Base-by-base conservation (phyloP, 2,797 vertebrate genomes). In the Smutsia temminckii region DNA sequence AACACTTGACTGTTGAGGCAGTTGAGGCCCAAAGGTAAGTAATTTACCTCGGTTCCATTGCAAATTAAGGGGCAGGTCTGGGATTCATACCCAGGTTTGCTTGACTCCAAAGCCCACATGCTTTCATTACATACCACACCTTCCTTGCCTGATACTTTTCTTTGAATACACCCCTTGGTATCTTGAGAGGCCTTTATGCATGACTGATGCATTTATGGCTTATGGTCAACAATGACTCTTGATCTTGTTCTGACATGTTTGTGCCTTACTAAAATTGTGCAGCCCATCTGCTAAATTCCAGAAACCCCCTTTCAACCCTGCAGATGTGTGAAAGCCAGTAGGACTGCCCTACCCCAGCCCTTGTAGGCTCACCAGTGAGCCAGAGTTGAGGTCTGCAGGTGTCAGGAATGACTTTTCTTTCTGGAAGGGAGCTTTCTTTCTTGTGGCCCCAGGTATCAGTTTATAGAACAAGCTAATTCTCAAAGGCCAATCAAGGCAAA, bases 21-120 rank as follows among this genome's bases (percentile, higher is more conserved):
- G 12, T 46, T 63, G 85, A 66, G 72, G 85, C 57, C 88, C 63
- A 78, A 27, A 21, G 3, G 37, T 42, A 64, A 85, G 61, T 72
- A 42, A 57, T 63, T 89, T 77, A 77, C 53, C 20, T 51, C 87
- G 74, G 4, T 74, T 37, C 72, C 7, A 53, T 14, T 42, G 81
- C 72, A 55, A 66, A 69, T 80, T 42, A 89, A 78, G 89, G 85
- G 93, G 55, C 86, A 37, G 29, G 71, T 81, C 77, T 79, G 90
- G 51, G 34, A 61, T 66, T 90, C 3, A 3, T 27, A n/a, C 29
- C n/a, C 37, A 61, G 23, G 37, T 63, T 71, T 75, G 81, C 66
- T 81, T 51, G 49, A 91, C 23, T 83, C 78, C 8, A 69, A 46
- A 91, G 57, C 32, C 64, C 17, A 18, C 21, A 11, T n/a, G 86